Base-by-base conservation (phyloP, 1,140 invertebrate species). In the Babylonia areolata region DNA sequence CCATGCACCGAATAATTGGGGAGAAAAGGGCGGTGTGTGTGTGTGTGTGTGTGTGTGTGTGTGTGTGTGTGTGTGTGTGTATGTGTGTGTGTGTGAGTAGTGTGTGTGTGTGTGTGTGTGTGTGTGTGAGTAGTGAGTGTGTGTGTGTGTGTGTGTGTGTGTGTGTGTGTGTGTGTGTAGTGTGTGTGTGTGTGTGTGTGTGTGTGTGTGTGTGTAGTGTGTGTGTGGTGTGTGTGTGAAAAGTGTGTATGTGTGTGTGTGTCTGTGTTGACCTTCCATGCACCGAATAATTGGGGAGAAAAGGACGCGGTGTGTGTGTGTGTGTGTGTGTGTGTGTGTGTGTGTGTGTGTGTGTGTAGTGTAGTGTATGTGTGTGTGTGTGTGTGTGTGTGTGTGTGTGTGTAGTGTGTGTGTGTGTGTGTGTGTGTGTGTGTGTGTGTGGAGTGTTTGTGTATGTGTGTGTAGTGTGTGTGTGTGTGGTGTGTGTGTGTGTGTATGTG, bases 1-100 rank as follows among this genome's bases (percentile, higher is more conserved):
- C n/a, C n/a, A n/a, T n/a, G n/a, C n/a, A n/a, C n/a, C n/a, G n/a
- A n/a, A n/a, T n/a, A n/a, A n/a, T n/a, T n/a, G n/a, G n/a, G n/a
- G n/a, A n/a, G n/a, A n/a, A n/a, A n/a, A n/a, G n/a, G n/a, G n/a
- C n/a, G n/a, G n/a, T n/a, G 73, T 77, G 73, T 31, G 73, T 40
- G 73, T 31, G 73, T 77, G 73, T 20, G 73, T 33, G 33, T 77
- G 33, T 77, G 73, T 77, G 73, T 77, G 39, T 77, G 33, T 40
- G 73, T 77, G 39, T 77, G 73, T 64, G 73, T 11, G 75, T 77
- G 75, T 77, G 39, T 77, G 39, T 77, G 75, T 77, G 58, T 69
- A 23, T 77, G 39, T 39, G 2, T 15, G 39, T 15, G 3, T 15
- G 1, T 12, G 15, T 35, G 33, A 11, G 39, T 35, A n/a, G 39